Evolutionary conservation across 2,888 invertebrate genomes (phyloP), one percentile per base, ranked within the genome.

Genomic region (Catocala sponsa): DNA sequence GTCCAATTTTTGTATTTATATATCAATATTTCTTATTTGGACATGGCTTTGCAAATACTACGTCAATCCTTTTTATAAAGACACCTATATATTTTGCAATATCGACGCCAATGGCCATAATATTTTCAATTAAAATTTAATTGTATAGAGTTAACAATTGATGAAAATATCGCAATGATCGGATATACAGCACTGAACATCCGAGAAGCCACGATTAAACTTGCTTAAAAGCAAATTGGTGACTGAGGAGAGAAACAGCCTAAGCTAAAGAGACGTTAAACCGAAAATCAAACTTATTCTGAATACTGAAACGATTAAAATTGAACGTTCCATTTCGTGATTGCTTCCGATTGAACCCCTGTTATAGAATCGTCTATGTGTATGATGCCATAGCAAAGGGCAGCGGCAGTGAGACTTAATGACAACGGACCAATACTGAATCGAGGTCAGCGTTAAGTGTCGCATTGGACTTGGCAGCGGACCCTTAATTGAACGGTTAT

Each of bases 371-470:
- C 77, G 80, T 84, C 68, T 68, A 71, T 69, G 52, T 67, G 65
- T 70, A 85, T 82, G 81, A 85, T 85, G 79, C 76, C 76, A 80
- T 81, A 84, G 86, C 81, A 82, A 82, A 84, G 87, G 85, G 83
- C 85, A 85, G 79, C 55, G 65, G 65, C 80, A 85, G 84, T 85
- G 80, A 84, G 83, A 85, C 87, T 89, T 91, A 92, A 92, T 91
- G 91, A 91, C 90, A 87, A 87, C 83, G 84, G 84, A 83, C 89
- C 87, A 88, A 89, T 89, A 85, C 87, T 85, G 87, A 87, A 90
- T 89, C 86, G 91, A 88, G 91, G 91, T 91, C 92, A 87, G 74
- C 89, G 78, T 83, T 85, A 87, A 90, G 85, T 90, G 87, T 88
- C 87, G 82, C 82, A 85, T 85, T 87, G 89, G 85, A 89, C 86